Conservation (phyloP, 2,888 invertebrate genomes). For the Drosophila phalerata region DNA sequence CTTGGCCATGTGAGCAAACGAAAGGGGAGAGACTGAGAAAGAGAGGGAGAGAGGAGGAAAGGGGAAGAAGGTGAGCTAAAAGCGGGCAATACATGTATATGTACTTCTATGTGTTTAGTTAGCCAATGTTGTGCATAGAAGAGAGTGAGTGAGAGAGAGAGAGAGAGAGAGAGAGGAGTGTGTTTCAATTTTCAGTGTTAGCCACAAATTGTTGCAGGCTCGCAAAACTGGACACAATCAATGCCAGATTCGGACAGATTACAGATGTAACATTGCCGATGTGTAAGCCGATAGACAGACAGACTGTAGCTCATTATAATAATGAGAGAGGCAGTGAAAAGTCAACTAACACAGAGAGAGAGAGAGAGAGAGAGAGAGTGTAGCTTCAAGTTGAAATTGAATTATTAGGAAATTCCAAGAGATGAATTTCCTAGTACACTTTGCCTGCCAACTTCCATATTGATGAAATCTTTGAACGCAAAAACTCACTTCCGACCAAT, state of each 20-base stretch:
- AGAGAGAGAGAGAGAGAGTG: not conserved
- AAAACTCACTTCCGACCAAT: slow-evolving; percentile 9
- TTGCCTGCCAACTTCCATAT: slow-evolving; percentile 12
- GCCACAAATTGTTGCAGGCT: slow-evolving; percentile 47
- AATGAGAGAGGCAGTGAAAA: slow-evolving; percentile 1
- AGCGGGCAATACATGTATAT: not conserved
- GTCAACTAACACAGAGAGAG: not conserved
- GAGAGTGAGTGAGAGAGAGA: no score
- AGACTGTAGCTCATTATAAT: slow-evolving; percentile 19
- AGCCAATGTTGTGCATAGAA: slow-evolving; percentile 7
- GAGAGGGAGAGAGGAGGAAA: not conserved
- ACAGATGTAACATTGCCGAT: slow-evolving; percentile 7
- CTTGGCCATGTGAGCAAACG: slow-evolving; percentile 22
- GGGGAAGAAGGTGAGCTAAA: not conserved
- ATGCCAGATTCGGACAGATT: slow-evolving; percentile 16
- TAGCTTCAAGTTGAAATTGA: slow-evolving; percentile 19
- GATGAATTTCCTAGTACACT: slow-evolving; percentile 12
- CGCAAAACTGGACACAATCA: slow-evolving; percentile 38
- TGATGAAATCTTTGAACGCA: slow-evolving; percentile 23
- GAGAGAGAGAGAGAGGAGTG: not conserved
- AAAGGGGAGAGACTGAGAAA: not conserved
- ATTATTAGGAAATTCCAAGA: slow-evolving; percentile 24
- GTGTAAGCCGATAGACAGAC: not conserved
- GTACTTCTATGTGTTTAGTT: slow-evolving; percentile 5
- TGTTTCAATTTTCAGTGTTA: slow-evolving; percentile 19